These are phyloP conservation scores for Carapus acus DNA, from an alignment of 2,797 vertebrate species.

Conservation along the genomic window DNA sequence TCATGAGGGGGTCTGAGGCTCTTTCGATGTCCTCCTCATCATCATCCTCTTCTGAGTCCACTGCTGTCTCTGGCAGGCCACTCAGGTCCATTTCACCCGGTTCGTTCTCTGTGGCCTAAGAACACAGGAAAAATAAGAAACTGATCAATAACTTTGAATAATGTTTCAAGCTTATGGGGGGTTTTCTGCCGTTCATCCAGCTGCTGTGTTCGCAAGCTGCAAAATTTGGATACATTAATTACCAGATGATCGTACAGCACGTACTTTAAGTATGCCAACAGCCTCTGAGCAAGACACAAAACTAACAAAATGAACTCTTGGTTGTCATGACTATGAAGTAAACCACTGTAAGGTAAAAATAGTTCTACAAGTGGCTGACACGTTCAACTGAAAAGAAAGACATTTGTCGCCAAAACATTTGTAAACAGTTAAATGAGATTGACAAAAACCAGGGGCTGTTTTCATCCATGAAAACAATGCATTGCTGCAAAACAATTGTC, in stretches of 20 bases:
- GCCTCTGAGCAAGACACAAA: not conserved
- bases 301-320: not conserved
- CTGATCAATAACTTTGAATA: not conserved
- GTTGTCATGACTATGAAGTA: not conserved
- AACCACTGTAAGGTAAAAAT: not conserved
- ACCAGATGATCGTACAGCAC: no score
- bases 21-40: conserved; percentile 98
- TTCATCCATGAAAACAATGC: not conserved
- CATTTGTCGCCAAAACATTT: conserved; percentile 7
- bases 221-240: no score
- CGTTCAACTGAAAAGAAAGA: no score
- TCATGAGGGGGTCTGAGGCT: conserved; percentile 96
- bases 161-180: not conserved
- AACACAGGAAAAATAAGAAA: not conserved
- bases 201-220: conserved; percentile 3
- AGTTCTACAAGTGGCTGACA: not conserved
- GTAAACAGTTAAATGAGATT: conserved; percentile 8
- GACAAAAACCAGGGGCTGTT: no score
- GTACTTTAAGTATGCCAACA: no score
- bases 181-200: conserved; percentile 2
- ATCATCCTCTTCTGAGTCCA: conserved; percentile 97
- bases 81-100: conserved; percentile 99
- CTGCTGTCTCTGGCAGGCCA: conserved; percentile 94
- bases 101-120: conserved; percentile 95
- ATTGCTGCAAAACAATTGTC: conserved; percentile 18